Base-by-base conservation (phyloP, 2,888 invertebrate species). In the Ceraclea dissimilis region DNA sequence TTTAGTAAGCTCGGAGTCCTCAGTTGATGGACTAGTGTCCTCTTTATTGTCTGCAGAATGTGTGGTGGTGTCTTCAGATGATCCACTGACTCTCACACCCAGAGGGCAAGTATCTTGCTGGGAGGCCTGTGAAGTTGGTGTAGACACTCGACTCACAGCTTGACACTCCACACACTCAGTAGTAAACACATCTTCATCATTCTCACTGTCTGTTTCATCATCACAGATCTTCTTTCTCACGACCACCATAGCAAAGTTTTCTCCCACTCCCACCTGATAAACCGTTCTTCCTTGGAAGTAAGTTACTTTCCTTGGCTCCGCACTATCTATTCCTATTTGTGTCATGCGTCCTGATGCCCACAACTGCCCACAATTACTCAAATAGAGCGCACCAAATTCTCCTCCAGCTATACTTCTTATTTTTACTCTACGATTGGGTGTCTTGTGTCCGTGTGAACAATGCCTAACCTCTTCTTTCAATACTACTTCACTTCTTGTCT, bases 191-290 rank as follows among this genome's bases (percentile, higher is more conserved):
- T 83, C 82, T 65, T 81, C 81, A 66, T 79, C 78, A 66, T 77
- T 78, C 60, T 83, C 81, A 67, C 80, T 76, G 57, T 83, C 81
- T 43, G 81, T 81, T 63, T 84, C 83, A 33, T 71, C 71, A 53
- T 74, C 70, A 67, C 77, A 79, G 11, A 78, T 79, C 68, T 78
- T 77, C 68, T 83, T 85, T 60, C 82, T 79, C n/a, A 82, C 81
- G 65, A 88, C 79, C 50, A 83, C 84, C 66, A 86, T 85, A 67
- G 85, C 90, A 78, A 85, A 92, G 66, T 88, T 84, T 57, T 79
- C 78, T 5, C 93, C 93, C 56, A 90, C 85, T 8, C 82, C 82
- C 47, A 89, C 79, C 67, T 84, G 82, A 51, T 84, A 79, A 19
- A 90, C 81, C 59, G 79, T 79, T 63, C 85, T 74, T 6, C 83